These are phyloP conservation scores for Homalodisca vitripennis DNA, from an alignment of 1,140 invertebrate species.

Conservation along the genomic window DNA sequence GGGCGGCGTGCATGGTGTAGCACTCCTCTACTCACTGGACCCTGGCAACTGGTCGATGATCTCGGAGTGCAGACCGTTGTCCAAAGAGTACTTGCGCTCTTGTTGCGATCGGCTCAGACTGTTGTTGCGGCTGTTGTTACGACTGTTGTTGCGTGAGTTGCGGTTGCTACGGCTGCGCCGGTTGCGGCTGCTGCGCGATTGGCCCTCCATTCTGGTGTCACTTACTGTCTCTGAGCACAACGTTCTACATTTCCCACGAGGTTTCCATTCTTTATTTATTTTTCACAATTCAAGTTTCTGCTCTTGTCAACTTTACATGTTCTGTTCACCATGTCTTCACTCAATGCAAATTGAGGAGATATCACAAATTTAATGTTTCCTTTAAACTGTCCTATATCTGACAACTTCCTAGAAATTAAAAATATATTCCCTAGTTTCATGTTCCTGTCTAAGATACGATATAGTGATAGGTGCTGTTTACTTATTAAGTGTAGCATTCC, in stretches of 20 bases:
- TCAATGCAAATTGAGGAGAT: no score
- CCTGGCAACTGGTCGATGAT: background rate
- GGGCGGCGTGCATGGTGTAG: no score
- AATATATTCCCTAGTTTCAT: no score
- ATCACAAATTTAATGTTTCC: no score
- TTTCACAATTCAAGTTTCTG: background rate
- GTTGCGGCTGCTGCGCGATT: slow-evolving; percentile 20
- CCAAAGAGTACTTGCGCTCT: slow-evolving; percentile 9
- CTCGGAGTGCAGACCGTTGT: background rate
- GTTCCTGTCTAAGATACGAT: no score
- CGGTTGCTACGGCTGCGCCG: slow-evolving; percentile 23
- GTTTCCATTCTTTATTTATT: background rate
- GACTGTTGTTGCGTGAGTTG: slow-evolving; percentile 28
- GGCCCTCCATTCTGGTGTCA: slow-evolving; percentile 4
- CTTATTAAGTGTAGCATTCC: no score
- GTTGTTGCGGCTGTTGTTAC: slow-evolving; percentile 26
- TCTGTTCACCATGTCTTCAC: no score
- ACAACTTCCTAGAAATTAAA: no score
- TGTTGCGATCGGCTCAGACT: slow-evolving; percentile 26
- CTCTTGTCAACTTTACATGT: no score
- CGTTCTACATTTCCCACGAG: background rate
- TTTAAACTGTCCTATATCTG: no score
- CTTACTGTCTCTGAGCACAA: background rate
- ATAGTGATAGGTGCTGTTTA: no score
- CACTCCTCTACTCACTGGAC: slow-evolving; percentile 18